Conservation (phyloP, 2,113 vertebrate species). For the Eptesicus fuscus region DNA sequence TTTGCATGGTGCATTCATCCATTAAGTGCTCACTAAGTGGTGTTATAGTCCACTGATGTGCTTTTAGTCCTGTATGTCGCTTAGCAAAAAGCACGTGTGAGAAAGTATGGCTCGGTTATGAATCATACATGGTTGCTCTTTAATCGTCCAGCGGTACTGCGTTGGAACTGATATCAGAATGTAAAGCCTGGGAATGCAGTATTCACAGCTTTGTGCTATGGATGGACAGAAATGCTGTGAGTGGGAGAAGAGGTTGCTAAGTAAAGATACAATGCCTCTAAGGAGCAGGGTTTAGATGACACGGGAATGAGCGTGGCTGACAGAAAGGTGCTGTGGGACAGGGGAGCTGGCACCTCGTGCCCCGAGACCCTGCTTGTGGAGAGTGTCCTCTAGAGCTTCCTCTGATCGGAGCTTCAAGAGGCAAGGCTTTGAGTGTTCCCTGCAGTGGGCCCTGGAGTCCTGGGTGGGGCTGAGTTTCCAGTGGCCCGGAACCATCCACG, state of each 20-base stretch:
- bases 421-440: not conserved
- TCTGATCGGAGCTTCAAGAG: not conserved
- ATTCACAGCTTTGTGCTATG: not conserved
- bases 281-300: not conserved
- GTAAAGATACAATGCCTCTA: not conserved
- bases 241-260: not conserved
- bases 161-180: not conserved
- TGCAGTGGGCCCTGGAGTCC: too few relatives aligned
- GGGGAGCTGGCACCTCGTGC: accelerated
- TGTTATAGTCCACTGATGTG: not conserved
- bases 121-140: constrained; percentile 32
- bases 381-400: not conserved
- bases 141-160: not conserved
- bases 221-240: not conserved
- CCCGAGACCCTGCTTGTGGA: accelerated
- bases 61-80: constrained; percentile 4
- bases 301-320: not conserved
- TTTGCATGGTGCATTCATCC: not conserved
- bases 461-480: not conserved
- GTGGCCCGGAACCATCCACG: not conserved
- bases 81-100: constrained; percentile 11
- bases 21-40: not conserved
- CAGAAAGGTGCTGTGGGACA: not conserved
- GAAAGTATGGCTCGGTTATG: constrained; percentile 7
- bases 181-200: not conserved